phyloP scores from a whole-genome alignment of 2,888 invertebrate species.

The Teleogryllus oceanicus region DNA sequence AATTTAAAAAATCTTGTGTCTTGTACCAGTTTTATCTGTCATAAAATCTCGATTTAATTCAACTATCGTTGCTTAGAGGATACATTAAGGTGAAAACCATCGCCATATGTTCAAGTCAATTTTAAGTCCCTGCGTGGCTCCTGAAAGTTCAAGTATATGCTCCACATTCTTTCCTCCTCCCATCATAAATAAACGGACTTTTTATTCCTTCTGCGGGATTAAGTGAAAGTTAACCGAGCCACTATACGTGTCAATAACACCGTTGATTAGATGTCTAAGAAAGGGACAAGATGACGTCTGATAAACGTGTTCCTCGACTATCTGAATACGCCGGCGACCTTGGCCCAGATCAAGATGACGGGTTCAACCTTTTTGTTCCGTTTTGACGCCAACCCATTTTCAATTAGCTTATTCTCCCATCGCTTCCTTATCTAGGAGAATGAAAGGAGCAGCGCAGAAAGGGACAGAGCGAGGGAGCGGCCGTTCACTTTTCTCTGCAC shows the following conservation, averaged over 20 bases:
- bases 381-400: not conserved
- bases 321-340: not conserved
- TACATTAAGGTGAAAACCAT: too few species aligned
- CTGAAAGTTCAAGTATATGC: too few species aligned
- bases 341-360: not conserved
- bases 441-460: not conserved
- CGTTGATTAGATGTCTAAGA: not conserved
- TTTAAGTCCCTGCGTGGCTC: too few species aligned
- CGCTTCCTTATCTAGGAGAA: not conserved
- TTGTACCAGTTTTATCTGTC: too few species aligned
- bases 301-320: constrained; percentile 5
- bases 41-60: too few species aligned
- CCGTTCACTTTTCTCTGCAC: not conserved
- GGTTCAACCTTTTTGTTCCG: not conserved
- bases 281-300: constrained; percentile 7
- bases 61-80: too few species aligned
- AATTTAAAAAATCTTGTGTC: too few species aligned
- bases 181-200: too few species aligned
- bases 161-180: too few species aligned
- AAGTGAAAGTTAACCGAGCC: not conserved
- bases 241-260: not conserved
- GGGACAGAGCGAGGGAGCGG: not conserved
- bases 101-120: too few species aligned
- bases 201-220: too few species aligned
- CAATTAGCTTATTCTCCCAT: not conserved